phyloP scores from a whole-genome alignment of 2,888 invertebrate genomes.

The Vesta saturnalis region DNA sequence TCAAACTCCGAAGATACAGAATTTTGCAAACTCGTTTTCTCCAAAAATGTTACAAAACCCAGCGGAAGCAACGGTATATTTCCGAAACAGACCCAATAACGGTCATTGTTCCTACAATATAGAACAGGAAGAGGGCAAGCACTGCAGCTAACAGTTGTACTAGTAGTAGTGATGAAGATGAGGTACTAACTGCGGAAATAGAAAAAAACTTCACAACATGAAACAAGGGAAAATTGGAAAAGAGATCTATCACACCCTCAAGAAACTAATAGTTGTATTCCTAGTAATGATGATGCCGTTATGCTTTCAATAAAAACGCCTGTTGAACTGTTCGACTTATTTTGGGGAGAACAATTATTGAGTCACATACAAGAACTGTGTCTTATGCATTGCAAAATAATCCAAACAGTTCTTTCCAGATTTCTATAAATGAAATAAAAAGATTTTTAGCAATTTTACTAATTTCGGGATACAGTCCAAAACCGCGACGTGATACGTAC shows the following conservation, averaged over 20 bases:
- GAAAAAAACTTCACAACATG: background rate
- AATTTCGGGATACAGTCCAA: background rate
- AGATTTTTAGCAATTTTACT: too few relatives aligned
- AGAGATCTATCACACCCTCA: too few relatives aligned
- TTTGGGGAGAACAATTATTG: too few relatives aligned
- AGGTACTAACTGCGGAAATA: background rate
- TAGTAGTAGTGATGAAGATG: background rate
- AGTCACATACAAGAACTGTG: background rate
- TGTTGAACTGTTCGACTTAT: background rate
- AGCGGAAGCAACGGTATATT: background rate
- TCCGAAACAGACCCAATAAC: background rate
- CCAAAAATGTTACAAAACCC: too few relatives aligned
- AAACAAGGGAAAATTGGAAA: background rate
- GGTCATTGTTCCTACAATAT: background rate
- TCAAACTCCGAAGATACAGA: background rate
- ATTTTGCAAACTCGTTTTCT: background rate
- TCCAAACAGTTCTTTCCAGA: background rate
- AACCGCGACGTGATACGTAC: background rate
- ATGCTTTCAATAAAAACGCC: background rate
- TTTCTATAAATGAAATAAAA: too few relatives aligned
- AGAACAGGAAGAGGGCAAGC: background rate
- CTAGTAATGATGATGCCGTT: too few relatives aligned
- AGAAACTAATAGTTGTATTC: too few relatives aligned
- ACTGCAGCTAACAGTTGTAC: background rate
- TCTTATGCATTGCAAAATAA: background rate